phyloP scores from a whole-genome alignment of 2,113 vertebrate species.

The Phylloscopus trochiloides region DNA sequence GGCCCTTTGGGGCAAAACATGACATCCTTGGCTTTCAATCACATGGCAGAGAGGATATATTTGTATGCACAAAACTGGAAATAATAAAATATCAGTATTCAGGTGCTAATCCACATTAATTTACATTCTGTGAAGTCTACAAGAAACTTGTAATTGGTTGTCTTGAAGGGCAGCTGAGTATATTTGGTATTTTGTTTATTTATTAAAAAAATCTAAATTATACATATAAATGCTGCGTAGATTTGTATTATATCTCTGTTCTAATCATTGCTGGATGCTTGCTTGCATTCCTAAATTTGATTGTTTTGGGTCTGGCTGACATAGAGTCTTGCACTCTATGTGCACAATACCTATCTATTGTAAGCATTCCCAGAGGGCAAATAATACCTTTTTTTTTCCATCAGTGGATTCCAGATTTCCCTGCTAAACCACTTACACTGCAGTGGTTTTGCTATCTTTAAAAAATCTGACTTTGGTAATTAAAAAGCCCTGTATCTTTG shows the following conservation, averaged over 20 bases:
- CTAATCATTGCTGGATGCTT: not conserved
- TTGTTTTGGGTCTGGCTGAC: not conserved
- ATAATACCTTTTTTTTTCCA: not conserved
- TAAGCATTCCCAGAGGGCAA: not conserved
- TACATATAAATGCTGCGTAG: constrained; percentile 4
- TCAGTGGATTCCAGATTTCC: not conserved
- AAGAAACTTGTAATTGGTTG: constrained; percentile 47
- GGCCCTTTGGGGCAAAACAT: constrained; percentile 31
- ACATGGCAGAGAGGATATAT: not conserved
- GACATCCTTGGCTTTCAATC: constrained; percentile 31
- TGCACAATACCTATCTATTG: not conserved
- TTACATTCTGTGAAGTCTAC: constrained; percentile 40
- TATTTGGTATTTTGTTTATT: constrained; percentile 46
- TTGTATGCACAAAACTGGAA: constrained; percentile 19
- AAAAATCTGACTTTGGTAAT: not conserved
- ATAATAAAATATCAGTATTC: constrained; percentile 52
- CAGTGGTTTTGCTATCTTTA: not conserved
- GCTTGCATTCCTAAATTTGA: not conserved
- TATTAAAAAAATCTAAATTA: constrained; percentile 38
- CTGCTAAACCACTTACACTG: not conserved
- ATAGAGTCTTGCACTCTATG: not conserved
- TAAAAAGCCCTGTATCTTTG: not conserved
- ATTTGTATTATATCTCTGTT: not conserved
- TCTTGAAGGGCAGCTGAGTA: constrained; percentile 37
- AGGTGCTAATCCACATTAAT: constrained; percentile 26